Evolutionary conservation across 2,113 vertebrate species (phyloP).

Genomic region (Halcyon senegalensis): DNA sequence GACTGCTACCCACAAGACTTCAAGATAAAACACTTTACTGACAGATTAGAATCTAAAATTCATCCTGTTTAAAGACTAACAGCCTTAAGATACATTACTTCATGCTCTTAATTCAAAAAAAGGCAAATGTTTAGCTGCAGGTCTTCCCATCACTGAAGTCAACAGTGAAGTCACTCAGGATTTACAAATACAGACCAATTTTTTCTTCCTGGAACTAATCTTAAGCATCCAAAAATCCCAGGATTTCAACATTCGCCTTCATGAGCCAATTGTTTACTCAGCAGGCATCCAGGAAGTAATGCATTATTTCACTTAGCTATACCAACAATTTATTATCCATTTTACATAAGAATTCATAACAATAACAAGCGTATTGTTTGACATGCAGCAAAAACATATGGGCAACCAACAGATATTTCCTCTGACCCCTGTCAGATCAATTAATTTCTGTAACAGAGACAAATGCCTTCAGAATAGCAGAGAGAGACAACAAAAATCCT

Average conservation of each 20-base stretch:
- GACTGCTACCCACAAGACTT: background rate
- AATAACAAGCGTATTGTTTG: background rate
- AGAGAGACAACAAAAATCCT: background rate
- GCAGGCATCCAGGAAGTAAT: constrained; percentile 29
- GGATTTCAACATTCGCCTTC: background rate
- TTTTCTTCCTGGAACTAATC: background rate
- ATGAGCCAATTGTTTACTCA: constrained; percentile 36
- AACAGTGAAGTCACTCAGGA: background rate
- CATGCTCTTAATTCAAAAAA: background rate
- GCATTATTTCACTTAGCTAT: constrained; percentile 27
- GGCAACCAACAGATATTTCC: constrained; percentile 1
- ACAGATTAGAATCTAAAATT: background rate
- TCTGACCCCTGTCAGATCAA: constrained; percentile 27
- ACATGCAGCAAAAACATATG: constrained; percentile 17
- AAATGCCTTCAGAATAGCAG: background rate
- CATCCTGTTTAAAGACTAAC: background rate
- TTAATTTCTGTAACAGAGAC: constrained; percentile 24
- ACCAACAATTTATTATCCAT: constrained; percentile 48
- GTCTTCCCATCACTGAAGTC: constrained; percentile 2
- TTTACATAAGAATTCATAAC: constrained; percentile 1
- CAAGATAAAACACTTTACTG: background rate
- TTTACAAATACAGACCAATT: background rate
- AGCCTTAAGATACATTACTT: background rate
- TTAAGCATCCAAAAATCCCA: constrained; percentile 5
- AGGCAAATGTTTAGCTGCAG: background rate